A percentile compares a stretch with the other conserved stretches of the same genome.
Conservation (phyloP, 2,113 vertebrate genomes). For the Cygnus atratus region DNA sequence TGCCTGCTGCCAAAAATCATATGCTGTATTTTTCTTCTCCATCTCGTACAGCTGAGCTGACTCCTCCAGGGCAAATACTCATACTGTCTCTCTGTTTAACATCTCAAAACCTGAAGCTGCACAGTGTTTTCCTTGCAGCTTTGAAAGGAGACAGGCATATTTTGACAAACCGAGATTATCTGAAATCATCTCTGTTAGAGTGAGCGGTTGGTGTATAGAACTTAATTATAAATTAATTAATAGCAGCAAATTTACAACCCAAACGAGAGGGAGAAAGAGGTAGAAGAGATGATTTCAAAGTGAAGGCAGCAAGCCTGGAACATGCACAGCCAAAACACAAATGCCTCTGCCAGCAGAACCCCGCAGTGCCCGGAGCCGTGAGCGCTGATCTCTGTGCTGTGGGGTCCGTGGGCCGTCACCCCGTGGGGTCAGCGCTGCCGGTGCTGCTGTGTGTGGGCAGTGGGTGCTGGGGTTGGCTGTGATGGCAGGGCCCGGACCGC, state of each 20-base stretch:
- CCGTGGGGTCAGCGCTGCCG: no score
- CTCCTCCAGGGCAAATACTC: neutral
- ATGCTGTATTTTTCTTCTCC: neutral
- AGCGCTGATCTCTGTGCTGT: neutral
- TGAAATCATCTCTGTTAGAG: neutral
- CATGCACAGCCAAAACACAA: neutral
- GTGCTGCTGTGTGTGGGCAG: no score
- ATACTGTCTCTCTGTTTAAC: neutral
- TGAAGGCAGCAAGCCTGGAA: neutral
- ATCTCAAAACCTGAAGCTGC: neutral
- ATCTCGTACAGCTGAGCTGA: rapidly evolving
- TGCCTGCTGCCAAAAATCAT: neutral
- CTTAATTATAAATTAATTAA: constrained; percentile 64
- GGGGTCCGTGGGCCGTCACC: no score
- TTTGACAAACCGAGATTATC: constrained; percentile 33
- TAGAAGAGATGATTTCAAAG: neutral
- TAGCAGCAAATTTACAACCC: neutral
- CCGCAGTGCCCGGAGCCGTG: rapidly evolving
- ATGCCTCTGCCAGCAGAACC: neutral
- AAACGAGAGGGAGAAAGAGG: neutral
- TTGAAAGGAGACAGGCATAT: constrained; percentile 29
- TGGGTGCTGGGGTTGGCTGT: no score
- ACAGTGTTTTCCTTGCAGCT: neutral
- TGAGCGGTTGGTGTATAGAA: neutral
- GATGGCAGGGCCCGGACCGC: no score